Conservation (phyloP, 2,113 vertebrate species). For the Daphoenositta chrysoptera region DNA sequence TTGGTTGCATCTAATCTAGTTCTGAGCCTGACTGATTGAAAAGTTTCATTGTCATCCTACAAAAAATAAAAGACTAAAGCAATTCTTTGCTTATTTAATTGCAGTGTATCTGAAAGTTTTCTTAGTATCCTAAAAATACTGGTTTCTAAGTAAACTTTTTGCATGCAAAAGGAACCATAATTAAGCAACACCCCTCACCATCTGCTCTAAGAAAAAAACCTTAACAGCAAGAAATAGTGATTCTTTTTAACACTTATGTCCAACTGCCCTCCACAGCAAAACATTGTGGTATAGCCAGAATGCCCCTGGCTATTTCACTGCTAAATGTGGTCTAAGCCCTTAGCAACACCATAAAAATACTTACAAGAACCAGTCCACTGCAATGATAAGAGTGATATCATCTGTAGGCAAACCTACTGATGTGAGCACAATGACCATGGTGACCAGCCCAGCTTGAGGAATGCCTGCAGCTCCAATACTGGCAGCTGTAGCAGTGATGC, state of each 20-base stretch:
- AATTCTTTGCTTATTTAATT: not conserved
- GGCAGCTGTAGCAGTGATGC: conserved; percentile 95
- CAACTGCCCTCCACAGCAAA: not conserved
- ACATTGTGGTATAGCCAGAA: not conserved
- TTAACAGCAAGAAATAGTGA: not conserved
- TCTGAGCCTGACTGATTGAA: not conserved
- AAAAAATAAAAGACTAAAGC: not conserved
- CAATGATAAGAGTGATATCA: conserved; percentile 94
- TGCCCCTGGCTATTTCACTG: not conserved
- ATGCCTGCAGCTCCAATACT: conserved; percentile 97
- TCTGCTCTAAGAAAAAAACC: not conserved
- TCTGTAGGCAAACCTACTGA: conserved; percentile 96
- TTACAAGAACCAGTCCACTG: conserved; percentile 98
- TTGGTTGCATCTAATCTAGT: not conserved
- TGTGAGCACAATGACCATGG: conserved; percentile 96
- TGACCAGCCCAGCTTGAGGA: conserved; percentile 95
- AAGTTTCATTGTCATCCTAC: not conserved
- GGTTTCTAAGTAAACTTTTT: not conserved
- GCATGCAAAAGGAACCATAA: not conserved
- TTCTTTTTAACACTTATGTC: not conserved
- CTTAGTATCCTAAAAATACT: not conserved
- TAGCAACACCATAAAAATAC: conserved; percentile 57
- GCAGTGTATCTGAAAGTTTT: not conserved
- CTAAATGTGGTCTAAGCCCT: not conserved
- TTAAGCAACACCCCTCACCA: not conserved